phyloP scores from a whole-genome alignment of 2,888 invertebrate species.

The Rotaria magnacalcarata region DNA sequence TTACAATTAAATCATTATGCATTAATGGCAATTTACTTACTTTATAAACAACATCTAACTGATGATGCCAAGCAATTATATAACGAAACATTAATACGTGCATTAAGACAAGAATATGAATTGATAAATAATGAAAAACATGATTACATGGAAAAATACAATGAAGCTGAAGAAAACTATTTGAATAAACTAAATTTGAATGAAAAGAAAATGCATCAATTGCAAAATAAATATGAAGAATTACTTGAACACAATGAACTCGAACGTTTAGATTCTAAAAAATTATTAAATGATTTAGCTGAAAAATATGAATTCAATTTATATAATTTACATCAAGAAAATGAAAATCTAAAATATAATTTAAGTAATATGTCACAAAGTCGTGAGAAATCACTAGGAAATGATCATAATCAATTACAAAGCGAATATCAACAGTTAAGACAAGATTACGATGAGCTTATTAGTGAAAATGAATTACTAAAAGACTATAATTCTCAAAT shows the following conservation, averaged over 20 bases:
- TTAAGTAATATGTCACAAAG: background rate
- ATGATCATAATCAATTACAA: background rate
- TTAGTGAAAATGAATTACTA: background rate
- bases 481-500: constrained; percentile 19
- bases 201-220: background rate
- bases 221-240: background rate
- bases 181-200: background rate
- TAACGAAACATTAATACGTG: background rate
- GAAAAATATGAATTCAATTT: background rate
- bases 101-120: constrained; percentile 23
- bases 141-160: background rate
- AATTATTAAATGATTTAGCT: background rate
- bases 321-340: constrained; percentile 15
- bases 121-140: background rate
- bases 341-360: background rate
- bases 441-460: background rate
- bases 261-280: background rate
- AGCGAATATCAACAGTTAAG: background rate
- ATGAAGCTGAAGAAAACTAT: background rate
- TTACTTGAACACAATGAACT: background rate
- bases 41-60: background rate
- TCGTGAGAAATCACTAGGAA: background rate
- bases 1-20: background rate
- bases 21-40: background rate
- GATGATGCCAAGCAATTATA: constrained; percentile 17